Percentiles rank a stretch among this genome's conserved stretches.
Conservation (phyloP, 2,797 vertebrate genomes). For the Mormyrops attenuatus region DNA sequence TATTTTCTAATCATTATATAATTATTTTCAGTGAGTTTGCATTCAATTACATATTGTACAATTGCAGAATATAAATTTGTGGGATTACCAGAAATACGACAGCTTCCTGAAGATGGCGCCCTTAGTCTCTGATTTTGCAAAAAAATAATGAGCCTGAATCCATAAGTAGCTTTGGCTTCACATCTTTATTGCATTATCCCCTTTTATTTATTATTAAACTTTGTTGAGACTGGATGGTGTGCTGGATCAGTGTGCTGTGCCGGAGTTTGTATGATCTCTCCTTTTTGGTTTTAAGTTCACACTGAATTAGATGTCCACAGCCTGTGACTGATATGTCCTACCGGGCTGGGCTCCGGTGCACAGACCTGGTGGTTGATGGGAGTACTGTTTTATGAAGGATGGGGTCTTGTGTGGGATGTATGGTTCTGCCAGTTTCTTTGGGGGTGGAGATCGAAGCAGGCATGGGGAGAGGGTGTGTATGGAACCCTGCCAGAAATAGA, state of each 20-base stretch:
- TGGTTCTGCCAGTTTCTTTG: background rate
- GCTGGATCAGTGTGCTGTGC: background rate
- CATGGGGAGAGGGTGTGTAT: background rate
- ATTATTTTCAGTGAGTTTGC: background rate
- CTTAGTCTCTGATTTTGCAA: background rate
- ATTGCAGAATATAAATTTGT: background rate
- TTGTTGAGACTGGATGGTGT: background rate
- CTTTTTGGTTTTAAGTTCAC: background rate
- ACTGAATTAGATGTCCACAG: background rate
- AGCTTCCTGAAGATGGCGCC: background rate
- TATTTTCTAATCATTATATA: background rate
- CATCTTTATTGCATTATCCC: background rate
- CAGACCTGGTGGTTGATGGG: background rate
- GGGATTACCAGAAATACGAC: background rate
- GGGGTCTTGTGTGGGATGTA: background rate
- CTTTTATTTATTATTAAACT: background rate
- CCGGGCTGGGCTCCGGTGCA: background rate
- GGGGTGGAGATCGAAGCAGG: background rate
- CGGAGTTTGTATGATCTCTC: background rate
- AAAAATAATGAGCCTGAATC: background rate
- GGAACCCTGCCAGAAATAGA: conserved; percentile 21
- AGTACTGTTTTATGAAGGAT: background rate
- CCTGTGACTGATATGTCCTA: background rate
- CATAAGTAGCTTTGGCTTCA: background rate
- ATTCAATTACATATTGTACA: background rate